Evolutionary conservation across 2,113 vertebrate species (phyloP), one percentile per base, ranked within the genome.

Genomic region (Miniopterus natalensis): DNA sequence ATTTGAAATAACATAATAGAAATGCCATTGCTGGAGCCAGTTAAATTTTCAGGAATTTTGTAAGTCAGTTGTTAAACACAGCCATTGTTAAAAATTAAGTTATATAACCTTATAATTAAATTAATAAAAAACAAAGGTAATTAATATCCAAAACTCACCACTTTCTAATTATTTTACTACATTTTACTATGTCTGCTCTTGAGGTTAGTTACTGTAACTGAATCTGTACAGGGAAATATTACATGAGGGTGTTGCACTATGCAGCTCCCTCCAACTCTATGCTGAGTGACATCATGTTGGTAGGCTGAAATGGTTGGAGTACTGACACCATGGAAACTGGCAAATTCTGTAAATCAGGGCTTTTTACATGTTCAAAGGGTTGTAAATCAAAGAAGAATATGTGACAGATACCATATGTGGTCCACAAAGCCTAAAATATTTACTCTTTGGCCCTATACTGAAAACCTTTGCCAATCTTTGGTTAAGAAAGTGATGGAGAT

Each of bases 351-450:
- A 59, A 51, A 86, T 65, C 61, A 88, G 25, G 8, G 23, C 9
- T 95, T 90, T n/a, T 25, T 53, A 75, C 59, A 75, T 88, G 68
- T 92, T 68, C 70, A 84, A 90, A 94, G 73, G 21, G n/a, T 18
- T 89, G 18, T 53, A 31, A 88, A 63, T 80, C 10, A 79, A 79
- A 79, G 55, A 59, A 85, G 42, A 66, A 21, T 51, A 59, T 59
- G 59, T 81, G 63, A 79, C 25, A 89, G 7, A 63, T 15, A 75
- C 6, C 2, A 23, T 3, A 53, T 5, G 20, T 59, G 53, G 65
- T 15, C 27, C 59, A 87, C 31, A 92, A 63, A 84, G 20, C 15
- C 25, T 70, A 55, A 88, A 88, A 88, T 74, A 80, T 65, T 57
- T 84, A 80, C 14, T 83, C 45, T 84, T 77, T 77, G 70, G 79